Base-by-base conservation (phyloP, 2,888 invertebrate species). In the Chloromyia formosa region DNA sequence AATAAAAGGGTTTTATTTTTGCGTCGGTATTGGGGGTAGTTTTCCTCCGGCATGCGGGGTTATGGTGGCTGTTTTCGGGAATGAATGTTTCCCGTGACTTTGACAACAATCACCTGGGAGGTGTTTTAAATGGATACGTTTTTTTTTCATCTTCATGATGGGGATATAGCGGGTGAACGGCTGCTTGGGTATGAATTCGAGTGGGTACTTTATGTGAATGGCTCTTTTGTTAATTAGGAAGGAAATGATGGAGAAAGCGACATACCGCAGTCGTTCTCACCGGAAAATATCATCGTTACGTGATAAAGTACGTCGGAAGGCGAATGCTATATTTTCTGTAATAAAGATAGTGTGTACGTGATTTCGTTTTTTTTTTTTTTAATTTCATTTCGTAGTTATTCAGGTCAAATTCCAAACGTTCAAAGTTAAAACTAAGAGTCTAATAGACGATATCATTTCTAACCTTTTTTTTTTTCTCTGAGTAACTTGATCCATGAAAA, bases 211-310 rank as follows among this genome's bases (percentile, higher is more conserved):
- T 66, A 66, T 49, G 66, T 20, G 66, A 49, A 66, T 49, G 66
- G 22, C 66, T 66, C 66, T 66, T 66, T 66, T 66, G 66, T 66
- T 66, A 66, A 66, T 66, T 66, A 66, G 66, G 66, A 49, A 66
- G 66, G 66, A 66, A 66, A 66, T 66, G 66, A 66, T 66, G 66
- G 66, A 66, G 45, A 66, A 66, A 66, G 66, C 45, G 16, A 45
- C 66, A 22, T 23, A 40, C 10, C 40, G 12, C 40, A n/a, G 40
- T 16, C n/a, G 35, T 49, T 66, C n/a, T 66, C 16, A 66, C 66
- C 66, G 66, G 66, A 66, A 66, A 66, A 66, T 66, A 66, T 49
- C 49, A 49, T 66, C 66, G 45, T 66, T 66, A 66, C 66, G 66
- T 66, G 66, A 66, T 66, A 49, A 20, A 66, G 49, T 22, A 49